Evolutionary conservation across 2,888 invertebrate genomes (phyloP).

Genomic region (Bombylius discolor): DNA sequence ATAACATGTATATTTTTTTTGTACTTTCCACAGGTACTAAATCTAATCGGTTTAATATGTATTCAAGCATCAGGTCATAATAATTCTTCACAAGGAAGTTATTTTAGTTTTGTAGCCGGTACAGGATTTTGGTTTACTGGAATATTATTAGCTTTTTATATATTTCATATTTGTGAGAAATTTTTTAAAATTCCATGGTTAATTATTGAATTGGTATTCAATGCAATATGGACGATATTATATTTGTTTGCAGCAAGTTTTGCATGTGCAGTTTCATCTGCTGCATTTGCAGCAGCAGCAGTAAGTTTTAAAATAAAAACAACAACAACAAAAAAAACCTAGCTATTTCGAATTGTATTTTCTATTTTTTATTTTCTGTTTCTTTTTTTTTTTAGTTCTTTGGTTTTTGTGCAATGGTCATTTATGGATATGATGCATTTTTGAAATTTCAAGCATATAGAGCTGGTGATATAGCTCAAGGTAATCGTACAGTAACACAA

Average conservation of each 20-base stretch:
- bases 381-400: conserved; percentile 55
- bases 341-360: neutral
- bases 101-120: conserved; percentile 69
- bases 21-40: conserved; percentile 40
- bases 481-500: conserved; percentile 25
- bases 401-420: conserved; percentile 67
- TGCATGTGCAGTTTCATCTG: conserved; percentile 46
- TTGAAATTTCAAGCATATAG: conserved; percentile 57
- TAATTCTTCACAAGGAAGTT: conserved; percentile 48
- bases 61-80: conserved; percentile 47
- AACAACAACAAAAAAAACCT: too few species aligned
- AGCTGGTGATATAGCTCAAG: conserved; percentile 60
- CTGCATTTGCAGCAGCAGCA: conserved; percentile 48
- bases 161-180: conserved; percentile 78
- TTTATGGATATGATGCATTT: conserved; percentile 67
- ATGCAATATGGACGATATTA: conserved; percentile 57
- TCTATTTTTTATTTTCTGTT: neutral
- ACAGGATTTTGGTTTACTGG: conserved; percentile 76
- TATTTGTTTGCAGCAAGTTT: conserved; percentile 64
- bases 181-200: conserved; percentile 78
- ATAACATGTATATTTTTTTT: too few species aligned
- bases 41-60: conserved; percentile 69
- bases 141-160: conserved; percentile 61
- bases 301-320: conserved; percentile 41
- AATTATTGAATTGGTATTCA: conserved; percentile 65